phyloP scores from a whole-genome alignment of 2,797 vertebrate genomes.

The Megaceryle alcyon region DNA sequence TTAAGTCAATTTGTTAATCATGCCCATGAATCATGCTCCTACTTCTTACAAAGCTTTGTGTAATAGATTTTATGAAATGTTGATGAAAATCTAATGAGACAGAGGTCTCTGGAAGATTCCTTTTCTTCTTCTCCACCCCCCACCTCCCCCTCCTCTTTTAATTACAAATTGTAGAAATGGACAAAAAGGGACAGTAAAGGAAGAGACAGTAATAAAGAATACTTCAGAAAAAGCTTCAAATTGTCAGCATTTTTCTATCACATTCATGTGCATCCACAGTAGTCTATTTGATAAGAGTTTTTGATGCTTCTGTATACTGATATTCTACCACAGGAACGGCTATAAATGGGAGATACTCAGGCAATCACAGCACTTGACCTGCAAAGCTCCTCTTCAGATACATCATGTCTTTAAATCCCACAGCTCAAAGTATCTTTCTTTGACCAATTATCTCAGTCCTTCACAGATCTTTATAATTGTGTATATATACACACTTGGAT shows the following conservation, averaged over 20 bases:
- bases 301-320: neutral
- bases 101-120: slow-evolving; percentile 22
- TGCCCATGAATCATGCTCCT: slow-evolving; percentile 21
- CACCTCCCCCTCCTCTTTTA: neutral
- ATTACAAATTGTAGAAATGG: neutral
- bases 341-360: neutral
- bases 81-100: slow-evolving; percentile 66
- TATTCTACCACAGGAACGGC: neutral
- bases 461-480: neutral
- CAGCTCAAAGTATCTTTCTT: neutral
- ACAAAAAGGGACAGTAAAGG: neutral
- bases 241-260: neutral
- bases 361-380: neutral
- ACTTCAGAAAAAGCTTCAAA: neutral
- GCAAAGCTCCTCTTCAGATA: neutral
- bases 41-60: slow-evolving; percentile 55
- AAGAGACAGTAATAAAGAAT: neutral
- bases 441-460: neutral
- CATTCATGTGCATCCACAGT: neutral
- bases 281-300: neutral
- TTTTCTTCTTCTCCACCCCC: neutral
- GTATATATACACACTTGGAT: neutral
- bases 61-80: slow-evolving; percentile 60
- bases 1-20: slow-evolving; percentile 65
- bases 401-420: neutral